Percentiles rank a stretch among this genome's conserved stretches.
Evolutionary conservation across 2,888 invertebrate species (phyloP).

Genomic region (Clitarchus hookeri): DNA sequence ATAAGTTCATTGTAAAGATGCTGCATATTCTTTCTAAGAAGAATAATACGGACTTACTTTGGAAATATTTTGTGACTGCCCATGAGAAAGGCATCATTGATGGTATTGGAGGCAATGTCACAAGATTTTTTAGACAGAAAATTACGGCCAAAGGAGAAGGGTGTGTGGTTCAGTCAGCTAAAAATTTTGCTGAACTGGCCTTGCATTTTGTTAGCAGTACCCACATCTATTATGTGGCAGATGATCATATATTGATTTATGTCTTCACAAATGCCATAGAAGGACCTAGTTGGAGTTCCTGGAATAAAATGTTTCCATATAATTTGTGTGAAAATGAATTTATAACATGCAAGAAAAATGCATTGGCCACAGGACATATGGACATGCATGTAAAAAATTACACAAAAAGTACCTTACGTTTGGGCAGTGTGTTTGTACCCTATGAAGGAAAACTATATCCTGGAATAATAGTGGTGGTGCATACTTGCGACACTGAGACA

Average conservation of each 20-base stretch:
- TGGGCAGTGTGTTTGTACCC: too few species aligned
- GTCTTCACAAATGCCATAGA: neutral
- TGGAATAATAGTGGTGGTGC: too few species aligned
- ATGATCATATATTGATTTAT: neutral
- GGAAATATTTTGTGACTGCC: neutral
- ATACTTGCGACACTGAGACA: too few species aligned
- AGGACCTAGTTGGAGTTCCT: neutral
- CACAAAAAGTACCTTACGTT: too few species aligned
- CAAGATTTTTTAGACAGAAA: neutral
- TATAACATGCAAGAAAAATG: too few species aligned
- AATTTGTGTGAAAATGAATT: neutral
- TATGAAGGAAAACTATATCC: too few species aligned
- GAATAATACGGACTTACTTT: neutral
- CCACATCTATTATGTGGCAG: neutral
- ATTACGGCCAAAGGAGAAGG: neutral
- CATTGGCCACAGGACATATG: too few species aligned
- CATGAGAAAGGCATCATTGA: constrained; percentile 7
- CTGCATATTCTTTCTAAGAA: neutral
- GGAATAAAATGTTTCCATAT: neutral
- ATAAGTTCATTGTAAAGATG: constrained; percentile 17
- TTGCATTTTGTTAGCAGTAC: neutral
- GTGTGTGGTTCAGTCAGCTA: neutral
- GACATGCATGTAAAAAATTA: too few species aligned
- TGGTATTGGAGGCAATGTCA: neutral
- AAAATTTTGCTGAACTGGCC: neutral